Percentiles rank a stretch among this genome's conserved stretches.
Evolutionary conservation across 2,888 invertebrate species (phyloP).

Genomic region (Maniola hyperantus): DNA sequence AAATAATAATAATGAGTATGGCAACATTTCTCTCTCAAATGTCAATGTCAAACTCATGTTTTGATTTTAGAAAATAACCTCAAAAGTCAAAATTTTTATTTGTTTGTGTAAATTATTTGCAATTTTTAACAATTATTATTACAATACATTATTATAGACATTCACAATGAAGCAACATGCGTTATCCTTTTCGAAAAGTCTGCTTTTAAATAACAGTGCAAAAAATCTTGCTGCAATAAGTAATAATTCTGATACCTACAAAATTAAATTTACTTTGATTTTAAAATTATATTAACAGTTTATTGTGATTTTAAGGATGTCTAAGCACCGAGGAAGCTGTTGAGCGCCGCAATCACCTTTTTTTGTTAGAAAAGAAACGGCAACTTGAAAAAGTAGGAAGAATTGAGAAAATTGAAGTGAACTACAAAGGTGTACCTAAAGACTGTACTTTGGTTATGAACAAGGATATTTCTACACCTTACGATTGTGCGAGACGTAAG

Average conservation of each 20-base stretch:
- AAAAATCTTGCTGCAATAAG: constrained; percentile 48
- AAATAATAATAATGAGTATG: too few relatives aligned
- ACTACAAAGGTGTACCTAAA: constrained; percentile 89
- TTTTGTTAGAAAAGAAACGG: constrained; percentile 88
- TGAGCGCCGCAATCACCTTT: constrained; percentile 86
- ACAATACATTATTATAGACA: not conserved
- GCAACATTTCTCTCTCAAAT: too few relatives aligned
- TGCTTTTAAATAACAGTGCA: constrained; percentile 49
- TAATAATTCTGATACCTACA: constrained; percentile 26
- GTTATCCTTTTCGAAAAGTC: constrained; percentile 50
- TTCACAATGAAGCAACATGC: constrained; percentile 64
- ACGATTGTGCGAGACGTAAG: constrained; percentile 94
- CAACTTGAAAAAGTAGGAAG: constrained; percentile 90
- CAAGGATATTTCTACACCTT: constrained; percentile 94
- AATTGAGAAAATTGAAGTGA: constrained; percentile 95
- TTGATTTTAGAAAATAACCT: constrained; percentile 15
- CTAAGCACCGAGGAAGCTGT: constrained; percentile 78
- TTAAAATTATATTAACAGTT: constrained; percentile 4
- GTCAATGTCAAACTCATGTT: constrained; percentile 4
- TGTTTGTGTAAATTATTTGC: not conserved
- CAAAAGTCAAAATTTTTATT: constrained; percentile 2
- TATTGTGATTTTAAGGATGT: constrained; percentile 58
- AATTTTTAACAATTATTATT: not conserved
- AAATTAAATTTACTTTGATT: not conserved
- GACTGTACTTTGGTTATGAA: constrained; percentile 93